Conservation (phyloP, 1,140 invertebrate species). For the Pseudomyrmex flavicornis region DNA sequence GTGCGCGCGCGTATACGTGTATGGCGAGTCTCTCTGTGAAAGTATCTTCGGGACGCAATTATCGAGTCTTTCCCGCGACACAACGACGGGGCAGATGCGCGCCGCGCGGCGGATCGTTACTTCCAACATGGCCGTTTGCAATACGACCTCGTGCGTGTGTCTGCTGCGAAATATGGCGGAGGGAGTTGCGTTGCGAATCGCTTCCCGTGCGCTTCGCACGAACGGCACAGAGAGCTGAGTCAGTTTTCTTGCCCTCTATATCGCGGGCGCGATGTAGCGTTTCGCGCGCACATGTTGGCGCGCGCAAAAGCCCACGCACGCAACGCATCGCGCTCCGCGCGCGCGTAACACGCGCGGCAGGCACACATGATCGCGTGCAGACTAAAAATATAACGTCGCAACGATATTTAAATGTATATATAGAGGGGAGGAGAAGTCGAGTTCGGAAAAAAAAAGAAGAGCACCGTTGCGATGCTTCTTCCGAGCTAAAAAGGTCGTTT, state of each 20-base stretch:
- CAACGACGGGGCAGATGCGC: conserved; percentile 58
- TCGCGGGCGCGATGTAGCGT: too few relatives aligned
- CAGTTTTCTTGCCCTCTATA: conserved; percentile 10
- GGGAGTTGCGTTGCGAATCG: conserved; percentile 14
- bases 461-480: conserved; percentile 1
- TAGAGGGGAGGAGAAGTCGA: not conserved
- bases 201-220: conserved; percentile 13
- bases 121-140: conserved; percentile 67
- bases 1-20: too few relatives aligned
- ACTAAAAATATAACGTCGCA: conserved; percentile 11
- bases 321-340: conserved; percentile 3
- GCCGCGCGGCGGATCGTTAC: conserved; percentile 64
- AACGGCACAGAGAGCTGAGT: not conserved
- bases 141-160: conserved; percentile 59
- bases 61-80: conserved; percentile 39
- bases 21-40: conserved; percentile 32
- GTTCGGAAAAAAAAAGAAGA: not conserved
- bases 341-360: conserved; percentile 3
- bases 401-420: too few relatives aligned
- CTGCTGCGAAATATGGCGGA: conserved; percentile 4
- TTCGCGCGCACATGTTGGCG: not conserved
- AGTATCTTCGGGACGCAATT: conserved; percentile 54
- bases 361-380: not conserved
- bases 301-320: not conserved
- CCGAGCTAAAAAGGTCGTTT: conserved; percentile 8